phyloP scores from a whole-genome alignment of 2,113 vertebrate genomes.

The Cryptotis parvus region DNA sequence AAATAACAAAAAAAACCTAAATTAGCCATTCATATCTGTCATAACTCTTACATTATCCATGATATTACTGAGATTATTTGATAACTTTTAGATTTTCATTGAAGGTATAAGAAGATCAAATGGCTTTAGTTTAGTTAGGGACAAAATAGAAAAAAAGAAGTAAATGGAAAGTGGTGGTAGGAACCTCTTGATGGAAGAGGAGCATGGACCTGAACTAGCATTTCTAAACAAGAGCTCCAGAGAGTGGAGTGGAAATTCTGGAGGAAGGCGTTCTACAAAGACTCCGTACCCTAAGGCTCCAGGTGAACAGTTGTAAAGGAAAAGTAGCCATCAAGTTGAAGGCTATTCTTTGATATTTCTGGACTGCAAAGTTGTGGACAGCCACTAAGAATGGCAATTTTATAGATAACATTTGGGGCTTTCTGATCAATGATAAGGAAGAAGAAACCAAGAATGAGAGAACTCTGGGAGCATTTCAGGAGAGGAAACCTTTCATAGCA shows the following conservation, averaged over 20 bases:
- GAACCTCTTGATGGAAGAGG: no score
- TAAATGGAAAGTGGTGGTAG: no score
- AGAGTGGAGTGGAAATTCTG: not conserved
- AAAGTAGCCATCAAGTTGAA: not conserved
- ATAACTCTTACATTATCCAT: not conserved
- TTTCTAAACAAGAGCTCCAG: conserved; percentile 3
- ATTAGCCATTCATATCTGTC: not conserved
- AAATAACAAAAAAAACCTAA: not conserved
- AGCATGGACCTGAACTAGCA: not conserved
- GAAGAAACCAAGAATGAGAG: not conserved
- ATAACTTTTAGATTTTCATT: not conserved
- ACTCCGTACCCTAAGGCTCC: not conserved
- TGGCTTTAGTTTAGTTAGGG: no score
- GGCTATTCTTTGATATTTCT: not conserved
- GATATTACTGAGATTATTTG: conserved; percentile 7
- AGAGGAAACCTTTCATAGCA: not conserved
- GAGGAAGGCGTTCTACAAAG: not conserved
- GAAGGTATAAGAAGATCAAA: not conserved
- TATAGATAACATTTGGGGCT: not conserved
- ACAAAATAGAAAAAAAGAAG: no score
- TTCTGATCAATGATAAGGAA: not conserved
- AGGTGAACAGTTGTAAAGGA: not conserved
- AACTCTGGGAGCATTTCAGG: not conserved
- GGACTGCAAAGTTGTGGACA: not conserved
- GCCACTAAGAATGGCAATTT: not conserved